Base-by-base conservation (phyloP, 2,113 vertebrate genomes). In the Scomber colias region DNA sequence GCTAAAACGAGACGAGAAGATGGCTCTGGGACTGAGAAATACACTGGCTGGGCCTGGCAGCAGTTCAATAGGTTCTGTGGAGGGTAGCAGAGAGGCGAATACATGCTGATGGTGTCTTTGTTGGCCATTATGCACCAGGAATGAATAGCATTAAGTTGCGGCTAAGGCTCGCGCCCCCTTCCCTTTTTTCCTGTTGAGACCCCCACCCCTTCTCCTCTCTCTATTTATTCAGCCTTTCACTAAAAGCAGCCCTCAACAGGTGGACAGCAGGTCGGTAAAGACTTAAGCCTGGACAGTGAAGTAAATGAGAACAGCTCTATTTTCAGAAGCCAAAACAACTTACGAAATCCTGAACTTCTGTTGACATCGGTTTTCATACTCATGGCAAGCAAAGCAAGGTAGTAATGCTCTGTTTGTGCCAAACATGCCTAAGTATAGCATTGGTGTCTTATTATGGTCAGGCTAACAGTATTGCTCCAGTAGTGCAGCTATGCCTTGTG, bases 361-460 rank as follows among this genome's bases (percentile, higher is more conserved):
- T 68, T 86, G 85, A 81, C 78, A 44, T 77, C 11, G 61, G 73
- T 83, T 88, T 90, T 62, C 67, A 60, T 77, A 60, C 71, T 84
- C 73, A 81, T 77, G 51, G 74, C 55, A 49, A 80, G 80, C 70
- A 70, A 87, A 54, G 56, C 72, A 77, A 90, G 89, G 83, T 84
- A 89, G 79, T 71, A 72, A 82, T 75, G 74, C 65, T 74, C 66
- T 89, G 89, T 93, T 94, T 90, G 81, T 84, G 82, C 83, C 84
- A 87, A 72, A 85, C 67, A 86, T 0, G 60, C 75, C 84, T 91
- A 91, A 92, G 85, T 93, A 93, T 92, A 93, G 83, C 81, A 44
- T 73, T 57, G 63, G 90, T 72, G 80, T 90, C 84, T 94, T 90
- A 95, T 94, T 94, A 92, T 90, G 91, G 93, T 92, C 81, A 78